Percentiles rank a stretch among this genome's conserved stretches.
phyloP scores from a whole-genome alignment of 2,113 vertebrate genomes.

The Cygnus buccinator region DNA sequence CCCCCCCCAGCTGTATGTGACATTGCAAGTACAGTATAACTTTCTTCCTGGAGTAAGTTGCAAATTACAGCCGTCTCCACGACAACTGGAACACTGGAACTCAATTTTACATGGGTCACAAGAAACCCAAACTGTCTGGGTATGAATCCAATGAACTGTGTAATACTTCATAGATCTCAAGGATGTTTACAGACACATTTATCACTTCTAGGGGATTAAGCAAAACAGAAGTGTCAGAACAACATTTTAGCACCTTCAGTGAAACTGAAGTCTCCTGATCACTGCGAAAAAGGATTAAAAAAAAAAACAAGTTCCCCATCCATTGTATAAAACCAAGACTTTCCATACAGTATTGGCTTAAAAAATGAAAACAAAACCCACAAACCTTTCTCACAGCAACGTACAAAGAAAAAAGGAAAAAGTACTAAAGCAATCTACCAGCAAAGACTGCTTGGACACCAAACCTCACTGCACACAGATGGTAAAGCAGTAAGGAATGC shows the following conservation, averaged over 20 bases:
- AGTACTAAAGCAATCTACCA: not conserved
- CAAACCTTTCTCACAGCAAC: not conserved
- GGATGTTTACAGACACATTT: not conserved
- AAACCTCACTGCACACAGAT: not conserved
- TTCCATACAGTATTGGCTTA: not conserved
- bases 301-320: not conserved
- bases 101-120: not conserved
- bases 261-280: not conserved
- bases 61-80: not conserved
- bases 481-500: not conserved
- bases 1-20: not conserved
- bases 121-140: too few species aligned
- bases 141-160: too few species aligned
- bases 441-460: not conserved
- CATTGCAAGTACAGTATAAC: not conserved
- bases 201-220: not conserved
- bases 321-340: not conserved
- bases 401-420: not conserved
- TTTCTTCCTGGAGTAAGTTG: not conserved
- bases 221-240: not conserved
- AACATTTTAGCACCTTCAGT: not conserved
- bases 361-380: not conserved
- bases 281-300: not conserved
- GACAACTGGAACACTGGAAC: not conserved
- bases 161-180: too few species aligned